Base-by-base conservation (phyloP, 1,140 invertebrate species). In the Monochamus saltuarius region DNA sequence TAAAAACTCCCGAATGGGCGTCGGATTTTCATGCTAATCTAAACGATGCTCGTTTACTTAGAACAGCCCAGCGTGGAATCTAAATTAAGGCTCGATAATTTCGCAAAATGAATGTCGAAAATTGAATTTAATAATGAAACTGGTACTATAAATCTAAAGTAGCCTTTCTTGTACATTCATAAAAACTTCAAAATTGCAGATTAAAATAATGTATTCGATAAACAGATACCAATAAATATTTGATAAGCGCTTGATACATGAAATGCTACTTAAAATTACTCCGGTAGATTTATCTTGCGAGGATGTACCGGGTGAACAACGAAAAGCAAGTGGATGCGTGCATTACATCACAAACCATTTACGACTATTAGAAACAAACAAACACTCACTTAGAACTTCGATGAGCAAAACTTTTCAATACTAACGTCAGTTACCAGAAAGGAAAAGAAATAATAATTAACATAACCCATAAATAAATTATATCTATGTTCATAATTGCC, bases 251-350 rank as follows among this genome's bases (percentile, higher is more conserved):
- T 60, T 62, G 56, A 66, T 68, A 68, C 67, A 68, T 54, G 67
- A 66, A 68, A 66, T 55, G 67, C 67, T 68, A 68, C 67, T 68
- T 66, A 68, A 68, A 68, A 68, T 68, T 68, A 58, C 67, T 66
- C 61, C 49, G 56, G 38, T 59, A 60, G 65, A 66, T 66, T 66
- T 63, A 62, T 29, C 22, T 29, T 6, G 22, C 2, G 22, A 29
- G 22, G 22, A 29, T 29, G 22, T 29, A 29, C 22, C 22, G 22
- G 22, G 22, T 29, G 22, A 6, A 6, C 22, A 29, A 29, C 2
- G 22, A 29, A 29, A 29, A 29, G 2, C 22, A 6, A 6, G 6
- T 6, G 22, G 22, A 2, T 29, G 2, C 22, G 22, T 6, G 22
- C 22, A 29, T 29, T 29, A n/a, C n/a, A 3, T 29, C 22, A 29